Percentiles rank a stretch among this genome's conserved stretches.
Evolutionary conservation across 2,113 vertebrate genomes (phyloP).

Genomic region (Danio rerio): DNA sequence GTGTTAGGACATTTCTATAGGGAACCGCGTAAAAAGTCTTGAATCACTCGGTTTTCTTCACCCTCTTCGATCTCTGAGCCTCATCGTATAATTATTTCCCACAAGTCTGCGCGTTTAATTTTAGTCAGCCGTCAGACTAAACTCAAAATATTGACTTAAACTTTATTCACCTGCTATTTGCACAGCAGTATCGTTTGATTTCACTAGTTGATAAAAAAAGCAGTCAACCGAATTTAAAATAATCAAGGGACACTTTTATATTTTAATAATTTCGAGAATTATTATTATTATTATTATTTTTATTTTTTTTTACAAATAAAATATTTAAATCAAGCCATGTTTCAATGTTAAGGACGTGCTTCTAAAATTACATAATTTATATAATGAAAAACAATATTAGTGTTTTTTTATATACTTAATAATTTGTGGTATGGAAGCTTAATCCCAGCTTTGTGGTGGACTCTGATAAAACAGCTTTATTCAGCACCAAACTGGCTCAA

Average conservation of each 20-base stretch:
- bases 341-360: too few species aligned
- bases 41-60: constrained; percentile 62
- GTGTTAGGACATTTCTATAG: constrained; percentile 71
- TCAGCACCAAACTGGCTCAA: background rate
- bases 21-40: constrained; percentile 69
- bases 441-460: background rate
- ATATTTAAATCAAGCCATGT: too few species aligned
- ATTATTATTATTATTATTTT: background rate
- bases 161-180: background rate
- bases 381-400: background rate
- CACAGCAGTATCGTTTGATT: background rate
- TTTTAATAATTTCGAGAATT: background rate
- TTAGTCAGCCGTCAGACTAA: too few species aligned
- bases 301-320: background rate
- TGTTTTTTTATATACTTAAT: too few species aligned
- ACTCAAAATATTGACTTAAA: constrained; percentile 16
- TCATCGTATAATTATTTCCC: too few species aligned
- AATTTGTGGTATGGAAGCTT: background rate
- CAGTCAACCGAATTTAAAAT: background rate
- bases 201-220: constrained; percentile 4
- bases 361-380: too few species aligned
- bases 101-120: background rate
- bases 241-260: background rate
- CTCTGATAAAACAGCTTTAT: background rate
- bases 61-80: constrained; percentile 32